Evolutionary conservation across 92 coral and sea anemone genomes (phyloP).

Genomic region (Siderastrea siderea): DNA sequence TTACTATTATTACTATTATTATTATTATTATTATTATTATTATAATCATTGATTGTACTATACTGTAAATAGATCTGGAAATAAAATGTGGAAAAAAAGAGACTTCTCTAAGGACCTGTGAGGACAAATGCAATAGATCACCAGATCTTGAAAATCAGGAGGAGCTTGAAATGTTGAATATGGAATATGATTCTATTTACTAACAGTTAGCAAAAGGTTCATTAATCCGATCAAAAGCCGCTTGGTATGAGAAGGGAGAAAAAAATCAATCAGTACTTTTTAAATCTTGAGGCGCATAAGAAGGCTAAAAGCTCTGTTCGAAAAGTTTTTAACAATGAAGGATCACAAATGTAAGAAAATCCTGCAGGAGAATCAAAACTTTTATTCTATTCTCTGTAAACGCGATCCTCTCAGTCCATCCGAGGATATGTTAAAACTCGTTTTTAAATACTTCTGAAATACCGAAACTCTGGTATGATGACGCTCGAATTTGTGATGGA

Average conservation of each 20-base stretch:
- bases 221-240: constrained; percentile 52
- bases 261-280: no score
- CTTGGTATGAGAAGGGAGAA: no score
- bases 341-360: constrained; percentile 12
- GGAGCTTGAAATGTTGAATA: neutral
- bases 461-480: constrained; percentile 30
- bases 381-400: neutral
- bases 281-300: no score
- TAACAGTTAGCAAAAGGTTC: constrained; percentile 39
- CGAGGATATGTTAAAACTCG: neutral
- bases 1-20: neutral
- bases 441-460: constrained; percentile 15
- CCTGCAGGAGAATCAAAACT: constrained; percentile 28
- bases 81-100: no score
- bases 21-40: neutral
- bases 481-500: no score
- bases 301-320: constrained; percentile 19
- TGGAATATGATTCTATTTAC: constrained; percentile 24
- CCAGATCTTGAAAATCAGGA: neutral
- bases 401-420: neutral
- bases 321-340: constrained; percentile 28
- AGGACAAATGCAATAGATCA: no score
- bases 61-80: no score
- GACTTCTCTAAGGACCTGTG: no score
- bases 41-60: no score